These are phyloP conservation scores for Saturnia pavonia DNA, from an alignment of 2,888 invertebrate genomes.

Conservation along the genomic window DNA sequence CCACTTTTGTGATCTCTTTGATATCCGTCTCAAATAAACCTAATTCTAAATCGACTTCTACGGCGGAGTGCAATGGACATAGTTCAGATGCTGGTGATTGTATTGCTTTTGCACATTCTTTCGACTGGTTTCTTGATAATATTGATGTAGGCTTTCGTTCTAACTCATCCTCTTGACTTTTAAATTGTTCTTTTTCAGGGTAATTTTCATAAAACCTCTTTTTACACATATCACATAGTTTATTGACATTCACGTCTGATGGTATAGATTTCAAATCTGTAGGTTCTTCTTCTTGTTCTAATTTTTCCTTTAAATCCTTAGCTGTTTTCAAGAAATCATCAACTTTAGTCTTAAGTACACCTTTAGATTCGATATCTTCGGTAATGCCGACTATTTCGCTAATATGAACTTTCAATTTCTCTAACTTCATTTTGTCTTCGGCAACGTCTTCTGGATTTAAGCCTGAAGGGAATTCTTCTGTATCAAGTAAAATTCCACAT, in stretches of 20 bases:
- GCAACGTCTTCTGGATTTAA: slow-evolving; percentile 14
- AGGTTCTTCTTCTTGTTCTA: not conserved
- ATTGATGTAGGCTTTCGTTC: not conserved
- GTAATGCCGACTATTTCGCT: slow-evolving; percentile 37
- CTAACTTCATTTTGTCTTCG: not conserved
- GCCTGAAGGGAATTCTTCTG: slow-evolving; percentile 6
- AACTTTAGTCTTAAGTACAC: slow-evolving; percentile 29
- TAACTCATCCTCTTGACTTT: not conserved
- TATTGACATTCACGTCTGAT: not conserved
- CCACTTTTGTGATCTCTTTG: slow-evolving; percentile 45
- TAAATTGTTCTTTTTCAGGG: not conserved
- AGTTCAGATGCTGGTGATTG: not conserved
- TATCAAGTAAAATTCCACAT: slow-evolving; percentile 22
- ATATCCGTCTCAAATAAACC: slow-evolving; percentile 44
- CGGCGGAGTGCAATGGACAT: slow-evolving; percentile 17
- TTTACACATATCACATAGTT: not conserved
- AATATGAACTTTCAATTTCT: slow-evolving; percentile 25
- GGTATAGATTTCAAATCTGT: not conserved
- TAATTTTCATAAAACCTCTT: not conserved
- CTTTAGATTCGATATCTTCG: slow-evolving; percentile 35
- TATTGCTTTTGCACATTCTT: slow-evolving; percentile 18
- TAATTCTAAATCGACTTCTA: slow-evolving; percentile 34
- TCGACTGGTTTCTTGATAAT: not conserved
- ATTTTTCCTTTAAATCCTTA: not conserved
- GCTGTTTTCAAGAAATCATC: slow-evolving; percentile 36